These are phyloP conservation scores for Drosophila ambigua DNA, from an alignment of 1,140 invertebrate species.

Conservation along the genomic window DNA sequence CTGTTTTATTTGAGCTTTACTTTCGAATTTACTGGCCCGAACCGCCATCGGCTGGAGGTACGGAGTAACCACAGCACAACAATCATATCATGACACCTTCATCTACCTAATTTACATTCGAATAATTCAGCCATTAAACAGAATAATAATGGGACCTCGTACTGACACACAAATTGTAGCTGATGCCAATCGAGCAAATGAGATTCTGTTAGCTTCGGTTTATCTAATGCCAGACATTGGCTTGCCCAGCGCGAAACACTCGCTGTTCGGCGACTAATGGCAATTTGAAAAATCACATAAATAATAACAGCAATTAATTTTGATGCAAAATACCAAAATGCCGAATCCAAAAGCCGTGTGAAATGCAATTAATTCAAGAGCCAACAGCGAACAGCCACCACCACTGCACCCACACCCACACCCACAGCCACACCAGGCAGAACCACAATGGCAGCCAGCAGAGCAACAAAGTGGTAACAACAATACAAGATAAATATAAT, in stretches of 20 bases:
- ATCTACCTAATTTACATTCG: slow-evolving; percentile 14
- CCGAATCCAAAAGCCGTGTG: slow-evolving; percentile 65
- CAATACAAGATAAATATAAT: slow-evolving; percentile 74
- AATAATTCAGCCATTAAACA: slow-evolving; percentile 29
- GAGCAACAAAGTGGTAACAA: slow-evolving; percentile 58
- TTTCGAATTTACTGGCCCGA: neutral
- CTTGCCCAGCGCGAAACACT: slow-evolving; percentile 18
- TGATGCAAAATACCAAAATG: slow-evolving; percentile 58
- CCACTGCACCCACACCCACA: slow-evolving; percentile 7
- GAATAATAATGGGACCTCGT: slow-evolving; percentile 17
- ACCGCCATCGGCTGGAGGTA: too few relatives aligned
- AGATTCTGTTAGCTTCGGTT: slow-evolving; percentile 22
- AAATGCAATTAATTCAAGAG: slow-evolving; percentile 79
- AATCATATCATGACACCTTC: neutral
- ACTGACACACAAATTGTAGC: slow-evolving; percentile 13
- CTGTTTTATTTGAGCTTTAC: neutral
- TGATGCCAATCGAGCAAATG: slow-evolving; percentile 32
- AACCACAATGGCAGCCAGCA: slow-evolving; percentile 34
- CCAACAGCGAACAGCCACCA: slow-evolving; percentile 13
- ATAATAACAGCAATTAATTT: slow-evolving; percentile 75
- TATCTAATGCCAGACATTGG: slow-evolving; percentile 18
- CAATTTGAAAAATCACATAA: slow-evolving; percentile 56
- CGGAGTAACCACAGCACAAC: neutral
- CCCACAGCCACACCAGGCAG: slow-evolving; percentile 19
- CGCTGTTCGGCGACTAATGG: slow-evolving; percentile 20